A percentile compares a stretch with the other conserved stretches of the same genome.
Conservation (phyloP, 2,888 invertebrate genomes). For the Anthophora plumipes region DNA sequence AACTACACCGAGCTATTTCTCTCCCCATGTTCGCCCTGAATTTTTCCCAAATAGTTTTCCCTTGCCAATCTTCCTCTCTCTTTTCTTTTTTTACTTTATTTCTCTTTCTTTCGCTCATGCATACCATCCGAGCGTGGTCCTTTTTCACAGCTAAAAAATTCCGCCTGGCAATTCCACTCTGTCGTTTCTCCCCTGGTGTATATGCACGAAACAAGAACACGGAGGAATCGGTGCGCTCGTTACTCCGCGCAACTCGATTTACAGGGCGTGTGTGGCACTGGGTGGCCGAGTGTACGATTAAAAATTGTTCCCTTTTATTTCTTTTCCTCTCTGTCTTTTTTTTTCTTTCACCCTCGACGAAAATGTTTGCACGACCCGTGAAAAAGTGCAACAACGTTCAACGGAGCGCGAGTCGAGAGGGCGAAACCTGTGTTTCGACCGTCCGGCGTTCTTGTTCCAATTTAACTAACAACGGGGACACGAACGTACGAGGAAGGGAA, state of each 20-base stretch:
- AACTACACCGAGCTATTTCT: slow-evolving; percentile 8
- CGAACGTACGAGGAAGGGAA: not conserved
- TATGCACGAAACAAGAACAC: slow-evolving; percentile 24
- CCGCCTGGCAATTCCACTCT: not conserved
- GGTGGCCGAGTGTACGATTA: not conserved
- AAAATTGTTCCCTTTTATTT: slow-evolving; percentile 11
- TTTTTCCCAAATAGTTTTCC: not conserved
- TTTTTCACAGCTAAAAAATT: not conserved
- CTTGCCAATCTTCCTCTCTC: not conserved
- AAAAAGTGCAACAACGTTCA: slow-evolving; percentile 3
- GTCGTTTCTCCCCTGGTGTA: not conserved
- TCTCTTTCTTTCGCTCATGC: not conserved
- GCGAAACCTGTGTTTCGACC: not conserved
- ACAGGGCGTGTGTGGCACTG: not conserved
- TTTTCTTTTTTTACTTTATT: no score
- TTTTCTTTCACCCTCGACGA: not conserved
- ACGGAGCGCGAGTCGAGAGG: not conserved
- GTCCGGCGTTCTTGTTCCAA: slow-evolving; percentile 13
- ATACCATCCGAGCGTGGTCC: not conserved
- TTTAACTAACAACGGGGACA: slow-evolving; percentile 40
- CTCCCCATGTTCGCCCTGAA: not conserved
- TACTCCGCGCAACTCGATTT: slow-evolving; percentile 30
- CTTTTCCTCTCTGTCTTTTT: not conserved
- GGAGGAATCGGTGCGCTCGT: slow-evolving; percentile 6
- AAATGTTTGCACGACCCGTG: slow-evolving; percentile 2